phyloP scores from a whole-genome alignment of 2,797 vertebrate species.

The Podarcis lilfordi region DNA sequence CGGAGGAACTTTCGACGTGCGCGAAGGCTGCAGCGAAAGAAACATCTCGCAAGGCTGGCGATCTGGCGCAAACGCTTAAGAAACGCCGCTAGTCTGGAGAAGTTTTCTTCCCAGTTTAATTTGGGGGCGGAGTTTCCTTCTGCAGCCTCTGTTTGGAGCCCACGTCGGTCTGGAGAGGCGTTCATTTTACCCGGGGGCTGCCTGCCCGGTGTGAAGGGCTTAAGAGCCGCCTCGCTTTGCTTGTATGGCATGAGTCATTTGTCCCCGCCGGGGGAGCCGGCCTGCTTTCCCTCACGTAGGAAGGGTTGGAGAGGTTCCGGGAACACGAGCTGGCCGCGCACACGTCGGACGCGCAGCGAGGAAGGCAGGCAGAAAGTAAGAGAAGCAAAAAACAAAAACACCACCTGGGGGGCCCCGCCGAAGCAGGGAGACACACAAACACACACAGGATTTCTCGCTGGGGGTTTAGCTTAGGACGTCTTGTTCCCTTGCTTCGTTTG shows the following conservation, averaged over 20 bases:
- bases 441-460: rapidly evolving
- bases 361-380: not conserved
- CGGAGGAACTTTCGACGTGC: too few relatives aligned
- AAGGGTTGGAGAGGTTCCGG: conserved; percentile 56
- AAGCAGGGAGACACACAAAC: rapidly evolving
- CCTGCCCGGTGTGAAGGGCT: conserved; percentile 49
- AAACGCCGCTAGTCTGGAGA: not conserved
- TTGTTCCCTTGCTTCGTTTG: rapidly evolving
- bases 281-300: conserved; percentile 63
- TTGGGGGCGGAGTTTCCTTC: not conserved
- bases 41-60: not conserved
- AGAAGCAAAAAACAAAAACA: not conserved
- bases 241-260: conserved; percentile 61
- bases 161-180: not conserved
- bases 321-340: conserved; percentile 46
- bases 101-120: not conserved
- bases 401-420: not conserved
- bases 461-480: not conserved
- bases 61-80: too few relatives aligned
- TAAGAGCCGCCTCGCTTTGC: conserved; percentile 57
- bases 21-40: not conserved
- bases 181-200: not conserved
- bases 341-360: conserved; percentile 40
- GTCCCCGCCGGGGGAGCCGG: conserved; percentile 46
- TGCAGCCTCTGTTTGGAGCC: not conserved